Base-by-base conservation (phyloP, 2,797 vertebrate species). In the Enteromius viviparus region DNA sequence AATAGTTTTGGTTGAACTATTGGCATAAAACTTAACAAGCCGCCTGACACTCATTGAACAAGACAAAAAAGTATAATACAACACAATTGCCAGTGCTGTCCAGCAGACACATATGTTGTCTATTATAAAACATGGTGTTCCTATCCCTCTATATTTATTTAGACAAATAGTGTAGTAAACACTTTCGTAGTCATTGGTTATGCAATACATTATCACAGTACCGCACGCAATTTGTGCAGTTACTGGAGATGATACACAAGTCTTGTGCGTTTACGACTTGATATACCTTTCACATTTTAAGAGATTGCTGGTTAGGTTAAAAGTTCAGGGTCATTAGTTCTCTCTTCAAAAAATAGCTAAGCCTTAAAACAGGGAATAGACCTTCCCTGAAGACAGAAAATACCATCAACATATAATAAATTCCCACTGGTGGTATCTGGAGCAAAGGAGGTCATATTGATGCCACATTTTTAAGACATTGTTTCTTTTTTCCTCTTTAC, bases 401-500 rank as follows among this genome's bases (percentile, higher is more conserved):
- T 47, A 37, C 29, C 9, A 60, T 45, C 51, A 55, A 26, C 32
- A 53, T n/a, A 26, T 65, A 71, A 45, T 71, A 69, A 58, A 71
- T 32, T 45, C 76, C 32, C 19, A 51, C 47, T 34, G 21, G 60
- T 51, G 19, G 11, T 66, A 78, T 78, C 26, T 62, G 53, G 6
- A 34, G 79, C 49, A 81, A 72, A 60, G 17, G 7, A 9, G 47
- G 34, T 60, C 34, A 60, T 10, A 76, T 4, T 45, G 15, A 11
- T 77, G 37, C 15, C 11, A 9, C 29, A 23, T 80, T 53, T 76
- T 80, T 78, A 17, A 60, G 72, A 83, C 21, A 49, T 82, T 47
- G 80, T 79, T 75, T 82, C 78, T 82, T 90, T 64, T 80, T 14
- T 47, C 45, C 45, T 3, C n/a, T 86, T 76, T 86, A 37, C 87